Conservation (phyloP, 2,797 vertebrate genomes). For the Hirundo rustica region DNA sequence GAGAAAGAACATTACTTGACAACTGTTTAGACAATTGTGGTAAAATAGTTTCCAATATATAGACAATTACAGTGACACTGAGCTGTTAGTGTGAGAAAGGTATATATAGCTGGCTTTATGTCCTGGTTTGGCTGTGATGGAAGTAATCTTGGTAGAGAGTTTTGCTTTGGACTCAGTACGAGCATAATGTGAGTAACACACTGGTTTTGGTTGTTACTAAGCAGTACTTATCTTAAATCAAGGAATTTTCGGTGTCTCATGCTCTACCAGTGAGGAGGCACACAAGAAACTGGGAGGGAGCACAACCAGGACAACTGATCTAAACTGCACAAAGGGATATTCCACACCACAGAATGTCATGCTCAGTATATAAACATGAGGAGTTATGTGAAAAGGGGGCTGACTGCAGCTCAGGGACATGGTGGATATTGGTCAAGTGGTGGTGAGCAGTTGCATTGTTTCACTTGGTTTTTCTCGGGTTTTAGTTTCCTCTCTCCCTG, state of each 20-base stretch:
- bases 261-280: background rate
- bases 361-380: background rate
- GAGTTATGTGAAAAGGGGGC: background rate
- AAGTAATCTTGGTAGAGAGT: background rate
- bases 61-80: background rate
- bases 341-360: background rate
- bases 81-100: background rate
- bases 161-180: background rate
- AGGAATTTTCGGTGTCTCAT: background rate
- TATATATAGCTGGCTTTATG: background rate
- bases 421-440: background rate
- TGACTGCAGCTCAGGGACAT: background rate
- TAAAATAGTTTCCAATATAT: background rate
- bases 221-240: background rate
- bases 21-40: background rate
- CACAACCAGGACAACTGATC: background rate
- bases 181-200: background rate
- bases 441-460: background rate
- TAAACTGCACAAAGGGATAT: background rate
- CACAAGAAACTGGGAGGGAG: background rate
- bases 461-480: background rate
- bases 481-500: background rate
- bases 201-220: background rate
- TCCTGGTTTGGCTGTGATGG: background rate
- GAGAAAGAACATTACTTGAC: background rate